A percentile compares a stretch with the other conserved stretches of the same genome.
Evolutionary conservation across 2,113 vertebrate genomes (phyloP).

Genomic region (Raphicerus campestris): DNA sequence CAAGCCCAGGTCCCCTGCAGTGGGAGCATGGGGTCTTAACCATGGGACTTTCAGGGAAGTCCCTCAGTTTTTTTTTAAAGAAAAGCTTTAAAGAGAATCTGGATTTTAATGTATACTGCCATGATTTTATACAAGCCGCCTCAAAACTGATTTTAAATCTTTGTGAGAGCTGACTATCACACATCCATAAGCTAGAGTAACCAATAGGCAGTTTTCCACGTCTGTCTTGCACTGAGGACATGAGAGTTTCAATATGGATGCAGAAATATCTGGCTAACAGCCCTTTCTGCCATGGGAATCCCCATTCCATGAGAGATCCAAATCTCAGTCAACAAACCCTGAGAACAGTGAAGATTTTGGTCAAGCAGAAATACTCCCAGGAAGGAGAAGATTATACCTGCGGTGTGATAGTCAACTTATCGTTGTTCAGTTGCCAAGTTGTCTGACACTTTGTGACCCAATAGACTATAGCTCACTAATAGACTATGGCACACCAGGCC

Average conservation of each 20-base stretch:
- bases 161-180: background rate
- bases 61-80: background rate
- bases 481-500: background rate
- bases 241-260: background rate
- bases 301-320: background rate
- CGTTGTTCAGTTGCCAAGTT: background rate
- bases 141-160: background rate
- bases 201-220: background rate
- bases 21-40: background rate
- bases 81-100: background rate
- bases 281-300: background rate
- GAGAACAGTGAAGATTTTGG: background rate
- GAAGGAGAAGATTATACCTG: background rate
- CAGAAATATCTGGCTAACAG: background rate
- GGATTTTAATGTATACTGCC: background rate
- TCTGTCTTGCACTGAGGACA: background rate
- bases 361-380: background rate
- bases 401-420: background rate
- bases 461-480: background rate
- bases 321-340: background rate
- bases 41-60: background rate
- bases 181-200: background rate
- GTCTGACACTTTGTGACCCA: background rate
- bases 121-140: background rate
- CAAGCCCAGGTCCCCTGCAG: background rate